These are phyloP conservation scores for Helicoverpa zea DNA, from an alignment of 1,140 invertebrate genomes.

Conservation along the genomic window DNA sequence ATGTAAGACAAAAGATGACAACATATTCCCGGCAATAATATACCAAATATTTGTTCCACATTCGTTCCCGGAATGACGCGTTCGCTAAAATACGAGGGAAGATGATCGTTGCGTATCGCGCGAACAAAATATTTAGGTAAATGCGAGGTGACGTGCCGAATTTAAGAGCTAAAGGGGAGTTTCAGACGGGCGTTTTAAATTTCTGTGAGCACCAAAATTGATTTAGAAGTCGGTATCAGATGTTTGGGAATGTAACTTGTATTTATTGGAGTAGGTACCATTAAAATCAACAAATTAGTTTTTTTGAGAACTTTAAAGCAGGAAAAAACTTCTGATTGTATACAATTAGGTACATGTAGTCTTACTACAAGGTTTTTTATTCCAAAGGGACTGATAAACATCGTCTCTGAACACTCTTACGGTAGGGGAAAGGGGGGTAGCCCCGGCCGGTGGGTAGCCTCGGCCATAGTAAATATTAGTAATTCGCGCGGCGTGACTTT, in stretches of 20 bases:
- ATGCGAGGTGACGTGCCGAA: constrained; percentile 29
- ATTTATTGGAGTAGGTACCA: too few relatives aligned
- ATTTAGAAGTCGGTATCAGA: background rate
- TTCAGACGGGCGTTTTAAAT: background rate
- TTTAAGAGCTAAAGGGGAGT: constrained; percentile 14
- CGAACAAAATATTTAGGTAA: constrained; percentile 28
- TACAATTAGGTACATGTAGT: too few relatives aligned
- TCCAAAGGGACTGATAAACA: too few relatives aligned
- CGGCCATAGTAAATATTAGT: too few relatives aligned
- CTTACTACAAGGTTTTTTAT: too few relatives aligned
- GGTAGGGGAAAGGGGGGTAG: too few relatives aligned
- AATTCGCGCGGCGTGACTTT: too few relatives aligned
- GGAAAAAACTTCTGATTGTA: too few relatives aligned
- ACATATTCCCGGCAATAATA: constrained; percentile 2
- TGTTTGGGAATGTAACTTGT: background rate
- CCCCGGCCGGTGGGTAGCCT: too few relatives aligned
- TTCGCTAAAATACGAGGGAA: constrained; percentile 11
- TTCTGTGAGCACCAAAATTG: background rate
- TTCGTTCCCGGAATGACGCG: constrained; percentile 13
- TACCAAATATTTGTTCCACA: constrained; percentile 42
- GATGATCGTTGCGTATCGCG: constrained; percentile 12
- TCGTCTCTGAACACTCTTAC: too few relatives aligned
- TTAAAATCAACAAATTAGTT: too few relatives aligned
- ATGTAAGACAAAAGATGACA: constrained; percentile 6
- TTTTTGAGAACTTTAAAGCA: too few relatives aligned